Evolutionary conservation across 2,113 vertebrate genomes (phyloP).

Genomic region (Neopipo cinnamomea): DNA sequence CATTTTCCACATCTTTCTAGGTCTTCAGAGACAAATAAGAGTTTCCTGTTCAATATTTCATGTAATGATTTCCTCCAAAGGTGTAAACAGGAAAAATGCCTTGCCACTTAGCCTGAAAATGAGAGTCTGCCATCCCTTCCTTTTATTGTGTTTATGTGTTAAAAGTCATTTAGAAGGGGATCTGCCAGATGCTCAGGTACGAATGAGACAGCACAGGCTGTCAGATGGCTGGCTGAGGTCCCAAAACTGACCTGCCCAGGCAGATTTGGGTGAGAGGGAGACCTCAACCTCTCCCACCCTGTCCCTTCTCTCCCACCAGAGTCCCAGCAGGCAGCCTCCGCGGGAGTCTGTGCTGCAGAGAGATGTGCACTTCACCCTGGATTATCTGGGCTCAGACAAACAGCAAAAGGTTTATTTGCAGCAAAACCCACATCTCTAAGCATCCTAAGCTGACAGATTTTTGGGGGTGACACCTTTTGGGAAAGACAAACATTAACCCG

Average conservation of each 20-base stretch:
- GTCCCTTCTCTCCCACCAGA: background rate
- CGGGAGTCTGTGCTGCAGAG: accelerated
- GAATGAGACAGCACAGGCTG: background rate
- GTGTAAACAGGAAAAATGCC: slow-evolving; percentile 53
- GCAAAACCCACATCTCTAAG: background rate
- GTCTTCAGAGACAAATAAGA: slow-evolving; percentile 18
- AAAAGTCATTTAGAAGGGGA: slow-evolving; percentile 4
- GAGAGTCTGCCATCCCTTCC: background rate
- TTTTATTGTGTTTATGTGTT: background rate
- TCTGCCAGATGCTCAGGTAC: background rate
- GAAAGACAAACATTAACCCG: background rate
- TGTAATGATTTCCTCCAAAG: slow-evolving; percentile 32
- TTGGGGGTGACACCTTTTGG: background rate
- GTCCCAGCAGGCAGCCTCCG: background rate
- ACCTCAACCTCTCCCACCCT: background rate
- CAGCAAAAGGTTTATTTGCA: background rate
- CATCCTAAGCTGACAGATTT: background rate
- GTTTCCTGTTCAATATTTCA: slow-evolving; percentile 57
- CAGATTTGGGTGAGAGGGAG: background rate
- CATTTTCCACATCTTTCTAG: background rate
- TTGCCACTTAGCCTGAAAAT: slow-evolving; percentile 16
- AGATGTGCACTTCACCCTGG: background rate
- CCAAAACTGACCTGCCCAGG: background rate
- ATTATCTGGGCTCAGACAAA: background rate
- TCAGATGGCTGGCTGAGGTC: background rate